Conservation (phyloP, 2,888 invertebrate species). For the Brachypalpus laphriformis region DNA sequence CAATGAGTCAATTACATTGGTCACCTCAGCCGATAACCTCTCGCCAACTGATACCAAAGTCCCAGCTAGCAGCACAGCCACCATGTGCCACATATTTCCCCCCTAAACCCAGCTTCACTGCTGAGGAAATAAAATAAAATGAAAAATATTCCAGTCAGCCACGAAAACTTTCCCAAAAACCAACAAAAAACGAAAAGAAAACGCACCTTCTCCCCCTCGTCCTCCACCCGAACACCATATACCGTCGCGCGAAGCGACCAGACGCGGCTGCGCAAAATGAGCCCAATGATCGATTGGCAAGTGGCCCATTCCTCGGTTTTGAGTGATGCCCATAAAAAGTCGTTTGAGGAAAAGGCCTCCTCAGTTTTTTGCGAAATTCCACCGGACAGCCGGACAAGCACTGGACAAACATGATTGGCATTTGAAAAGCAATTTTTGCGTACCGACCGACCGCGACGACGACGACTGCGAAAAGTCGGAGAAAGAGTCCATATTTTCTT, state of each 20-base stretch:
- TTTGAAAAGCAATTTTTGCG: conserved; percentile 31
- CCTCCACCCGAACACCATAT: not conserved
- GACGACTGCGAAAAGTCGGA: not conserved
- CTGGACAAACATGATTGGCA: conserved; percentile 44
- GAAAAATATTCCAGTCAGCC: conserved; percentile 29
- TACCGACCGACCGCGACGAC: not conserved
- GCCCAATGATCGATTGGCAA: conserved; percentile 68
- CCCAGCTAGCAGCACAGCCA: not conserved
- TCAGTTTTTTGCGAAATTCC: conserved; percentile 31
- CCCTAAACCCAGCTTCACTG: too few species aligned
- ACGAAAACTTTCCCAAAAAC: conserved; percentile 57
- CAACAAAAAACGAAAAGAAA: conserved; percentile 5
- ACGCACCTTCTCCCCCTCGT: conserved; percentile 25
- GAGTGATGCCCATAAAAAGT: conserved; percentile 42
- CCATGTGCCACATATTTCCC: conserved; percentile 48
- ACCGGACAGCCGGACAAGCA: not conserved
- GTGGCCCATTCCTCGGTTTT: conserved; percentile 36
- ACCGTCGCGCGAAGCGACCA: not conserved
- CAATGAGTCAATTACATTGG: conserved; percentile 61
- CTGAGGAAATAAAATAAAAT: conserved; percentile 28
- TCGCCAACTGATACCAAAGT: conserved; percentile 6
- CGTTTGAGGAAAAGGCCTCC: conserved; percentile 29
- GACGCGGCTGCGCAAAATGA: conserved; percentile 23
- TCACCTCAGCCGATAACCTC: conserved; percentile 55
- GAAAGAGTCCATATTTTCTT: conserved; percentile 15